Evolutionary conservation across 2,113 vertebrate genomes (phyloP).

Genomic region (Tyrannus savana): DNA sequence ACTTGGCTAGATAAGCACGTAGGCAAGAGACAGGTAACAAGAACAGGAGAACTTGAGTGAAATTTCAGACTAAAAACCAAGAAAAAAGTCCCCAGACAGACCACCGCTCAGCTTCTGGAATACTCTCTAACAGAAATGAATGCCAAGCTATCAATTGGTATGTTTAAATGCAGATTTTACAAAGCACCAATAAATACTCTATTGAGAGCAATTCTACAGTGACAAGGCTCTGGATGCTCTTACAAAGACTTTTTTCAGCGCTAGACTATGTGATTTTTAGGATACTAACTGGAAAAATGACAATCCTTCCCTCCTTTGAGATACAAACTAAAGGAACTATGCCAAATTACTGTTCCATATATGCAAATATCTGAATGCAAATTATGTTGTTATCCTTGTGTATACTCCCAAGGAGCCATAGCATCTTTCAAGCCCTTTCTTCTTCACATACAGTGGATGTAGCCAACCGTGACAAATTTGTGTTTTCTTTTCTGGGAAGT

Average conservation of each 20-base stretch:
- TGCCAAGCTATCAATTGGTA: not conserved
- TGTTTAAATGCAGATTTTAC: constrained; percentile 15
- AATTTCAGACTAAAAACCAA: not conserved
- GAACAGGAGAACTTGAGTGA: not conserved
- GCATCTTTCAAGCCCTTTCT: constrained; percentile 51
- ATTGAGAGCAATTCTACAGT: not conserved
- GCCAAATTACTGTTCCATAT: constrained; percentile 41
- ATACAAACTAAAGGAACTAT: constrained; percentile 14
- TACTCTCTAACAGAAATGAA: not conserved
- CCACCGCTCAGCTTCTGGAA: not conserved
- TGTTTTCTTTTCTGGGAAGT: constrained; percentile 54
- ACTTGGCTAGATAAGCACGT: not conserved
- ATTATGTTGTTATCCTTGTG: constrained; percentile 57
- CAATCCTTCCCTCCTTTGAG: constrained; percentile 10
- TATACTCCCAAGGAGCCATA: constrained; percentile 36
- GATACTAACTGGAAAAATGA: constrained; percentile 4
- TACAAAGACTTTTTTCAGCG: not conserved
- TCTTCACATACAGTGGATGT: not conserved
- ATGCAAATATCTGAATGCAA: constrained; percentile 59
- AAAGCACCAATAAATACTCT: not conserved
- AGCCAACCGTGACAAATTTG: constrained; percentile 41
- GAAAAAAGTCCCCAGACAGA: not conserved
- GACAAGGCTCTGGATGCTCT: not conserved
- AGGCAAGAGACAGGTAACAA: not conserved
- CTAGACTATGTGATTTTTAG: constrained; percentile 10